Percentiles rank a stretch among this genome's conserved stretches.
These are phyloP conservation scores for Sterrhoptilus dennistouni DNA, from an alignment of 2,113 vertebrate genomes.

Conservation along the genomic window DNA sequence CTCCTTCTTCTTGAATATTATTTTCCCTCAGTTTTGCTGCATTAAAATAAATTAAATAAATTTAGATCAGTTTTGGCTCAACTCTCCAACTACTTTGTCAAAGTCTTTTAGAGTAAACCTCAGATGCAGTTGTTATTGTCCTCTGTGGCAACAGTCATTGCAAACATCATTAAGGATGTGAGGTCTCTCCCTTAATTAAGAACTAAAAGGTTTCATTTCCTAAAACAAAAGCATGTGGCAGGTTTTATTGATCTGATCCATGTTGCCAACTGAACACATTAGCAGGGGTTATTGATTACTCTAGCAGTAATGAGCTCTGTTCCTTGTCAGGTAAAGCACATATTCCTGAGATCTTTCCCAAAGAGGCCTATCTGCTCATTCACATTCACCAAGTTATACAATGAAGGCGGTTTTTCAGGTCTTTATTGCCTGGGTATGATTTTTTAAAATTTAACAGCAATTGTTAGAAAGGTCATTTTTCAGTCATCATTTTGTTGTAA, in stretches of 20 bases:
- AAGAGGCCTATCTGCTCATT: not conserved
- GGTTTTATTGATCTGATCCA: slow-evolving; percentile 77
- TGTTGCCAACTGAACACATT: slow-evolving; percentile 81
- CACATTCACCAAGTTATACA: not conserved
- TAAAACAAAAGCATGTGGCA: slow-evolving; percentile 81
- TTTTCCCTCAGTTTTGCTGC: not conserved
- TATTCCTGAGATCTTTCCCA: slow-evolving; percentile 31
- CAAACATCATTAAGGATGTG: slow-evolving; percentile 77
- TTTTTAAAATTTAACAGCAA: slow-evolving; percentile 42
- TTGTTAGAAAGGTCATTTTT: slow-evolving; percentile 70
- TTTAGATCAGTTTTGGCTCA: slow-evolving; percentile 32
- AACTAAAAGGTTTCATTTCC: slow-evolving; percentile 82
- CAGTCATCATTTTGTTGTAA: slow-evolving; percentile 59
- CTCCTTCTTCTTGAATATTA: not conserved
- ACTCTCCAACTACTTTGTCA: not conserved
- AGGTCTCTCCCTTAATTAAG: slow-evolving; percentile 81
- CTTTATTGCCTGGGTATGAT: slow-evolving; percentile 41
- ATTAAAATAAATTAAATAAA: slow-evolving; percentile 25
- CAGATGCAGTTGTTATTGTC: slow-evolving; percentile 42
- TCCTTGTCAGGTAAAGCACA: slow-evolving; percentile 65
- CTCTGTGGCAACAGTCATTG: slow-evolving; percentile 65
- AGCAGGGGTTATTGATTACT: slow-evolving; percentile 76
- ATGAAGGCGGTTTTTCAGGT: not conserved
- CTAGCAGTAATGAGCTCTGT: slow-evolving; percentile 66
- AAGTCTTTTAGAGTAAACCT: slow-evolving; percentile 57